Evolutionary conservation across 2,888 invertebrate genomes (phyloP).

Genomic region (Drosophila greeni): DNA sequence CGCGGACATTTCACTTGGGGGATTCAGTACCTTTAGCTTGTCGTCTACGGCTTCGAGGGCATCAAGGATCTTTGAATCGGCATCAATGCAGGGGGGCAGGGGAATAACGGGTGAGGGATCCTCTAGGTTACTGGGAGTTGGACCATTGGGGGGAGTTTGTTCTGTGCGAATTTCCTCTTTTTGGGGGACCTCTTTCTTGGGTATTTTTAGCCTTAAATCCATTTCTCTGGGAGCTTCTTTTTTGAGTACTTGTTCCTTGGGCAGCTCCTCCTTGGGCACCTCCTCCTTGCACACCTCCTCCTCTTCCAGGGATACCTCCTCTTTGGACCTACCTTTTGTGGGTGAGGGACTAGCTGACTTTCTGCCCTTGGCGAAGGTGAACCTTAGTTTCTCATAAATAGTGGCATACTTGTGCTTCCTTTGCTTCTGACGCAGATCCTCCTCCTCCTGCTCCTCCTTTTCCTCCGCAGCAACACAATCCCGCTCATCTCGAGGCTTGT

Average conservation of each 20-base stretch:
- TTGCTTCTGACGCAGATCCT: slow-evolving; percentile 58
- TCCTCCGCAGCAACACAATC: slow-evolving; percentile 13
- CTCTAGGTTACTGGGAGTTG: neutral
- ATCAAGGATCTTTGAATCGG: slow-evolving; percentile 74
- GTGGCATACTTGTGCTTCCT: slow-evolving; percentile 74
- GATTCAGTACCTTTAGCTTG: slow-evolving; percentile 68
- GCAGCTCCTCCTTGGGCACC: neutral
- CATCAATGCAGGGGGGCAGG: slow-evolving; percentile 55
- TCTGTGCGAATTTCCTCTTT: neutral
- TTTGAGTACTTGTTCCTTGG: neutral
- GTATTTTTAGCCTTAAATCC: neutral
- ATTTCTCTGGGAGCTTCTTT: neutral
- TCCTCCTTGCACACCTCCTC: neutral
- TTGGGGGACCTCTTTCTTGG: neutral
- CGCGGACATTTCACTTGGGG: slow-evolving; percentile 26
- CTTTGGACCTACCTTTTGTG: slow-evolving; percentile 12
- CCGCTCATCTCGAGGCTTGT: slow-evolving; percentile 18
- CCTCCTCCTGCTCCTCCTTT: slow-evolving; percentile 45
- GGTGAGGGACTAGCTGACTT: slow-evolving; percentile 40
- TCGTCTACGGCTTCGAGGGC: slow-evolving; percentile 75
- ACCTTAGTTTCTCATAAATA: slow-evolving; percentile 77
- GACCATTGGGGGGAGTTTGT: too few species aligned
- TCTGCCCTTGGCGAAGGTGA: slow-evolving; percentile 63
- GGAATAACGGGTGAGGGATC: neutral
- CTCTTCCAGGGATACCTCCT: slow-evolving; percentile 13